Conservation (phyloP, 2,113 vertebrate genomes). For the Syngnathus scovelli region DNA sequence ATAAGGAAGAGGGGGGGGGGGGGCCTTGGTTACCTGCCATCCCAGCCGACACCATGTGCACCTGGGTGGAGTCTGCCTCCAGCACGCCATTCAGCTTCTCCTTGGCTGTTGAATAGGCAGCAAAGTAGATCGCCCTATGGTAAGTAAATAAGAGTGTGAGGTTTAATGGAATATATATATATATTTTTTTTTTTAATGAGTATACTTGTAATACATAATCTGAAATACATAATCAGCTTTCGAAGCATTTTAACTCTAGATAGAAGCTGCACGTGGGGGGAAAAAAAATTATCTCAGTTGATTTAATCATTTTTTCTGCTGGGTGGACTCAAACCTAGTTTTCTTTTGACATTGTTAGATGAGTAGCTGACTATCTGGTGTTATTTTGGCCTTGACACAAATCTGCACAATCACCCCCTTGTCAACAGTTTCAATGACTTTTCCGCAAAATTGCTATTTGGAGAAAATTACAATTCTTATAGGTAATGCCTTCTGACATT, state of each 20-base stretch:
- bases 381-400: no score
- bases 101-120: constrained; percentile 94
- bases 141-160: neutral
- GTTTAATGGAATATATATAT: no score
- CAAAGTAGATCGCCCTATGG: constrained; percentile 96
- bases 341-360: no score
- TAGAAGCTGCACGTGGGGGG: constrained; percentile 7
- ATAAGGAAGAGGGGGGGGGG: constrained; percentile 20
- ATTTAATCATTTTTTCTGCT: constrained; percentile 43
- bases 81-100: constrained; percentile 88
- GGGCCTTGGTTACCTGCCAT: constrained; percentile 86
- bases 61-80: constrained; percentile 89
- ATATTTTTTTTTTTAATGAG: no score
- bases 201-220: no score
- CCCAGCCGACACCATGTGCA: constrained; percentile 96
- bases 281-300: constrained; percentile 31
- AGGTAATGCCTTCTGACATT: no score
- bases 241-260: constrained; percentile 27
- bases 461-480: no score
- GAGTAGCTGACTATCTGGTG: no score
- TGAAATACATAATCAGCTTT: constrained; percentile 5
- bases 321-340: constrained; percentile 26
- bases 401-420: no score
- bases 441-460: no score
- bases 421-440: no score